Base-by-base conservation (phyloP, 2,888 invertebrate genomes). In the Pristionchus exspectatus region DNA sequence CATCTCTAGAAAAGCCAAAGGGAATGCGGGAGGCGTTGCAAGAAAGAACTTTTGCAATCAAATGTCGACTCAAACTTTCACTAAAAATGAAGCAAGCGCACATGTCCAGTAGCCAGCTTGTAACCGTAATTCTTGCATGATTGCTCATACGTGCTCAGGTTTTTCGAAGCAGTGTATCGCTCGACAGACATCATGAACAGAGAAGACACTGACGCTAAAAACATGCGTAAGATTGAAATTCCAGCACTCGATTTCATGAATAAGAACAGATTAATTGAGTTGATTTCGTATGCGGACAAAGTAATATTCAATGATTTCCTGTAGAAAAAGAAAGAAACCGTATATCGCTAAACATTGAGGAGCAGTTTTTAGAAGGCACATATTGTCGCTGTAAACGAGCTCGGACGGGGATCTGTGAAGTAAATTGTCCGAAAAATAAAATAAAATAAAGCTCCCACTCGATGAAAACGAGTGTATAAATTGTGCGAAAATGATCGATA, bases 161-260 rank as follows among this genome's bases (percentile, higher is more conserved):
- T 9, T n/a, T 7, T 54, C 3, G 81, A 81, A 0, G 81, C 81
- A 81, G n/a, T 44, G 50, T 54, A 12, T 14, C 81, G 54, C 81
- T 81, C 81, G 50, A 81, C n/a, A 9, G 81, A 81, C 81, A 81
- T 81, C 44, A 54, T 54, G 16, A 81, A 50, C 54, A 81, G 4
- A 0, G 81, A 81, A 54, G n/a, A n/a, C 2, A 81, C 54, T 1
- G 81, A 54, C 2, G n/a, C 81, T 81, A 50, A 44, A 21, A 44
- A 50, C 0, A 50, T 0, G 0, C 44, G 44, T 38, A 2, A 38
- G 38, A 38, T 38, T 38, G 38, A 38, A 38, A 38, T 38, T 38
- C 38, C 38, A 38, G 2, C 38, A 38, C 38, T 38, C 38, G 38
- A 38, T 38, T 38, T 38, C 3, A 38, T 38, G 38, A 5, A 38